Conservation (phyloP, 2,113 vertebrate genomes). For the Cisticola juncidis region DNA sequence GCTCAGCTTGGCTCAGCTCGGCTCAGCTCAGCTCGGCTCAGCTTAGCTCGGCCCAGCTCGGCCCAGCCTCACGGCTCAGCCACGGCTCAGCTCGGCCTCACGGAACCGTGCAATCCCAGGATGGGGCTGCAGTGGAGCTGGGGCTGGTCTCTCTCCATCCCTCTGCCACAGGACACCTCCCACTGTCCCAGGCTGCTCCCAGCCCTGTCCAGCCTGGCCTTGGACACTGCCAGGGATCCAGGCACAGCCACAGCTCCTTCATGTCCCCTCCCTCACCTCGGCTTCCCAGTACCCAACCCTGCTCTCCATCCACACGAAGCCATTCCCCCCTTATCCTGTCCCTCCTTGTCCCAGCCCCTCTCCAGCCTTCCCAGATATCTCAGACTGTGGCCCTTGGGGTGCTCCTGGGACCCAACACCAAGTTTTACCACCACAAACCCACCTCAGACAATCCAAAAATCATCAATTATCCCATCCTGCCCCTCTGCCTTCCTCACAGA, state of each 20-base stretch:
- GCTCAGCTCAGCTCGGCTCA: background rate
- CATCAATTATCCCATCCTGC: rapidly evolving
- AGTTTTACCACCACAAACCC: background rate
- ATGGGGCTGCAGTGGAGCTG: rapidly evolving
- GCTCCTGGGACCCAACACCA: background rate
- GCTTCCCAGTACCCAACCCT: too few species aligned
- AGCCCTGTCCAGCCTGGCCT: rapidly evolving
- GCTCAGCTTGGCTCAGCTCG: too few species aligned
- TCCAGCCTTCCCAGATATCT: background rate
- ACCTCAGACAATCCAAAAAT: background rate
- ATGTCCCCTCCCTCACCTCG: too few species aligned
- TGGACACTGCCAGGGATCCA: background rate
- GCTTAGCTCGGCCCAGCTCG: too few species aligned
- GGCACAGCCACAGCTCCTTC: background rate
- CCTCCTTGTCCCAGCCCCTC: background rate
- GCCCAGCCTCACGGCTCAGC: too few species aligned
- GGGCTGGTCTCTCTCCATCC: background rate
- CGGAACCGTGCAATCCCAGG: too few species aligned
- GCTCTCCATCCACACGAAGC: background rate
- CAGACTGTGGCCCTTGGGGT: too few species aligned
- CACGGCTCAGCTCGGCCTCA: too few species aligned
- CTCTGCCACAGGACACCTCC: background rate
- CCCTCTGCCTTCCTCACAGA: background rate
- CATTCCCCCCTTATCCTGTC: background rate
- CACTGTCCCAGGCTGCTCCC: rapidly evolving